Base-by-base conservation (phyloP, 2,113 vertebrate species). In the Acinonyx jubatus region DNA sequence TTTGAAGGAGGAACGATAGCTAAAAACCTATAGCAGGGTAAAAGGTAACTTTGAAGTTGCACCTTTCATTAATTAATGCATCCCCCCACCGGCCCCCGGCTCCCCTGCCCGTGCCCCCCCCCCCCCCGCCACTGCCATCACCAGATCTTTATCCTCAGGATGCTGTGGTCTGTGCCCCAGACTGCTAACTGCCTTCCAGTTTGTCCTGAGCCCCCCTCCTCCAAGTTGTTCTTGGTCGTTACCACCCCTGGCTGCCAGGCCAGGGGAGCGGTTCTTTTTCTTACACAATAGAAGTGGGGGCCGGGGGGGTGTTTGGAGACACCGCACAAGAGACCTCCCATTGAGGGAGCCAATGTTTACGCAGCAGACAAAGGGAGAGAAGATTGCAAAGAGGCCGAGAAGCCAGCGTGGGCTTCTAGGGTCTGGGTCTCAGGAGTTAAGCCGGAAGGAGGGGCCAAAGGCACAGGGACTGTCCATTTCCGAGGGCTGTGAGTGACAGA, bases 101-200 rank as follows among this genome's bases (percentile, higher is more conserved):
- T 13, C 1, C 12, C 25, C 63, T 57, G 55, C 65, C 12, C 55
- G 1, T 57, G 55, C 55, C 5, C 8, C 16, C 25, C 38, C 38
- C 1, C 25, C 1, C 7, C 19, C 52, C 45, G 7, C 65, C 16
- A 2, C 27, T 19, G 29, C 10, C 10, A 5, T n/a, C 3, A 1
- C 33, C 84, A 31, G 10, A 7, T 2, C 31, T 63, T 7, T 2
- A 11, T 16, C 73, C 57, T 31, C 38, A 9, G 33, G 73, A 4
- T 3, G 6, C 23, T 31, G 23, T 7, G 15, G 19, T 27, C 52
- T 38, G 10, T 5, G 9, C 41, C 68, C 25, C 25, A 74, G 86
- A 45, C 45, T 41, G 4, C 1, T 41, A 33, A 12, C 23, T 25
- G 25, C 86, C 41, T 36, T 50, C 27, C 16, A 1, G 21, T 14